A percentile compares a stretch with the other conserved stretches of the same genome.
These are phyloP conservation scores for Acanthaster planci DNA, from an alignment of 35 echinoderm and acorn worm species.

Conservation along the genomic window DNA sequence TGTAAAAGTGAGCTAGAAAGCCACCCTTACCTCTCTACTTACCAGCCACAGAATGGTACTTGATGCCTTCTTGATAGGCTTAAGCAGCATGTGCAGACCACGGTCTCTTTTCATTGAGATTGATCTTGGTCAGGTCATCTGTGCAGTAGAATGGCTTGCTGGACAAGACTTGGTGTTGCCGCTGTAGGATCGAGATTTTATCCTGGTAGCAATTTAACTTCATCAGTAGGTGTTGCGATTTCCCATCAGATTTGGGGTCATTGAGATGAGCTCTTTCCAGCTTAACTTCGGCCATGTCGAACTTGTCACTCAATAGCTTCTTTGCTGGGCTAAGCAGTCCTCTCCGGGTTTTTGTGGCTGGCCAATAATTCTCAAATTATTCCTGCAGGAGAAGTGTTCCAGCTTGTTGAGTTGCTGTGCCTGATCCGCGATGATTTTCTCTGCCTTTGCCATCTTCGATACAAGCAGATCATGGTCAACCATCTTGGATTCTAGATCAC, in stretches of 20 bases:
- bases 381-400: not conserved
- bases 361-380: not conserved
- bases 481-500: not conserved
- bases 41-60: not conserved
- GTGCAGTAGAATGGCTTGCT: too few relatives aligned
- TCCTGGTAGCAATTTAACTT: not conserved
- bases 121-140: too few relatives aligned
- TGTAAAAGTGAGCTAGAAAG: not conserved
- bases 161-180: too few relatives aligned
- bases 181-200: not conserved
- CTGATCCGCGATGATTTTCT: not conserved
- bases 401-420: not conserved
- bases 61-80: not conserved
- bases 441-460: not conserved
- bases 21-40: not conserved
- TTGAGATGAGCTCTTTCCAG: not conserved
- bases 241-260: not conserved
- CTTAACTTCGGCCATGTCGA: not conserved
- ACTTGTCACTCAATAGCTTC: not conserved
- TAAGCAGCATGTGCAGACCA: too few relatives aligned
- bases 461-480: not conserved
- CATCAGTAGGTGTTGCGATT: not conserved
- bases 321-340: not conserved
- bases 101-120: too few relatives aligned
- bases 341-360: not conserved